Evolutionary conservation across 2,888 invertebrate species (phyloP).

Genomic region (Galerucella calmariensis): DNA sequence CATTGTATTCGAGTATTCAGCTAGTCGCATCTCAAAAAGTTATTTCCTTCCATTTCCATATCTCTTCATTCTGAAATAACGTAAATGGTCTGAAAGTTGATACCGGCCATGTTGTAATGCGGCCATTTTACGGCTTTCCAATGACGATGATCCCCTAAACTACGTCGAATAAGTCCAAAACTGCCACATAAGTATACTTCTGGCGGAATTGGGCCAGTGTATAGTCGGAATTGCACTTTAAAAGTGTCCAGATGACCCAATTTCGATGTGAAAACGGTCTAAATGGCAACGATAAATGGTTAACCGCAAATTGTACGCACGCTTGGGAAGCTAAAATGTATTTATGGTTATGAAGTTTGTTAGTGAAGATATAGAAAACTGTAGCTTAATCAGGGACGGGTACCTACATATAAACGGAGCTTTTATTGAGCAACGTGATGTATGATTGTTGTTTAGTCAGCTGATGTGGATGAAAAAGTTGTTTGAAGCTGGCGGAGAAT

Average conservation of each 20-base stretch:
- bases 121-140: slow-evolving; percentile 33
- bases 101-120: slow-evolving; percentile 32
- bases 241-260: slow-evolving; percentile 37
- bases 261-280: slow-evolving; percentile 22
- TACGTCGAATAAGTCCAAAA: slow-evolving; percentile 32
- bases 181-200: slow-evolving; percentile 37
- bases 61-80: slow-evolving; percentile 27
- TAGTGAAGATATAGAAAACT: no score
- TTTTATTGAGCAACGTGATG: no score
- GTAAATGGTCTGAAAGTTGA: slow-evolving; percentile 37
- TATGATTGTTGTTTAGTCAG: no score
- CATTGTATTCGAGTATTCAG: slow-evolving; percentile 5
- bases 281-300: slow-evolving; percentile 18
- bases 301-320: slow-evolving; percentile 23
- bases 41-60: slow-evolving; percentile 28
- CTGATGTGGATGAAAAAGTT: no score
- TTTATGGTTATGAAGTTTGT: neutral
- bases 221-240: slow-evolving; percentile 35
- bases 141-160: slow-evolving; percentile 33
- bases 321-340: neutral
- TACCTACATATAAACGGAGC: no score
- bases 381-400: no score
- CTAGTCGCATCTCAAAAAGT: slow-evolving; percentile 10
- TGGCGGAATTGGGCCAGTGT: slow-evolving; percentile 27
- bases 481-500: no score